Evolutionary conservation across 1,140 invertebrate species (phyloP), one percentile per base, ranked within the genome.

Genomic region (Philaenus spumarius): DNA sequence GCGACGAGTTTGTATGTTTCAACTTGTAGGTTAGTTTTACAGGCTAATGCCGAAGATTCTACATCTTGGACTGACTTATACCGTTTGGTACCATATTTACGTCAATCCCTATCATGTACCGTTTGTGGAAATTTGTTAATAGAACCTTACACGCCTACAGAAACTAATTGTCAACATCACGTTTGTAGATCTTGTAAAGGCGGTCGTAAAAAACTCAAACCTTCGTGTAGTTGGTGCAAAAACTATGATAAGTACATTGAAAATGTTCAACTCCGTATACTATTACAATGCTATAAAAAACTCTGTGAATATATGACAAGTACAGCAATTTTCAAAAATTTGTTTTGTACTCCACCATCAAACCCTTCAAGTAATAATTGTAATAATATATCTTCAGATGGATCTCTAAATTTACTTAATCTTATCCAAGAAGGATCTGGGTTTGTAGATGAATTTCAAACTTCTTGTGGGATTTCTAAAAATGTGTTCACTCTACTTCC

Each of bases 251-350:
- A 85, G 62, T 95, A 93, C 72, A 75, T 81, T 19, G 90, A 93
- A 72, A 93, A 94, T 74, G 83, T 84, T 58, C 83, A 87, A 60
- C 74, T 95, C 65, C 77, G 86, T 52, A 85, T 90, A 67, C 73
- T 93, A 19, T 70, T 95, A 50, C 85, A 90, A 66, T 92, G 90
- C 74, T 95, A 93, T 69, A 90, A 90, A 73, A 89, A 90, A 64
- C 75, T 95, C 11, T 95, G 91, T 77, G 80, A 86, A 67, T 91
- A 89, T 73, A 75, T 95, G 55, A 82, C 55, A 22, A 82, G 80
- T 55, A 87, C 86, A 2, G 76, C 79, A 17, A 78, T 89, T 45
- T 90, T 84, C 68, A 77, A 78, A 62, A 78, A 76, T 52, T 73
- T 85, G 64, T 71, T 78, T 64, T 12, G 69, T 69, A 52, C 3